These are phyloP conservation scores for Palloptera scutellata DNA, from an alignment of 2,888 invertebrate genomes.

Conservation along the genomic window DNA sequence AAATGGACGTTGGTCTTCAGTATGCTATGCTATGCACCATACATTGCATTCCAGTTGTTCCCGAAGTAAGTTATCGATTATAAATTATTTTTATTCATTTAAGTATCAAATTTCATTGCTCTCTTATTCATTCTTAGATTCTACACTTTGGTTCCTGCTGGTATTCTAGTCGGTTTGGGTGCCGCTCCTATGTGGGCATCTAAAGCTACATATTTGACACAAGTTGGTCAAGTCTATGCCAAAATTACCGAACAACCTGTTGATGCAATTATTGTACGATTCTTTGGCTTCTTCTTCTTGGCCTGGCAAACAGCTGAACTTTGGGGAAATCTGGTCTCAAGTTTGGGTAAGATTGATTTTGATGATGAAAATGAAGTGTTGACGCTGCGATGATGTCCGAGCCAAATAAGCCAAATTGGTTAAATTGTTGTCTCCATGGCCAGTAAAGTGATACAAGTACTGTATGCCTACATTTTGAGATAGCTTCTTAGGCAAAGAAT, in stretches of 20 bases:
- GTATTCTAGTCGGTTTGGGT: slow-evolving; percentile 91
- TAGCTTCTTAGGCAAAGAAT: too few relatives aligned
- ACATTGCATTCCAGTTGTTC: slow-evolving; percentile 93
- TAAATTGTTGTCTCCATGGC: too few relatives aligned
- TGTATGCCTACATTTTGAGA: too few relatives aligned
- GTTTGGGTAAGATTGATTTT: slow-evolving; percentile 66
- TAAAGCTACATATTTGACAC: slow-evolving; percentile 96
- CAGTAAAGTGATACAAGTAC: too few relatives aligned
- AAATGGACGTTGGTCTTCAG: slow-evolving; percentile 95
- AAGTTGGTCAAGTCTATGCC: slow-evolving; percentile 90
- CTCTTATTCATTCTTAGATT: slow-evolving; percentile 67
- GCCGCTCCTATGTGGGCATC: slow-evolving; percentile 99
- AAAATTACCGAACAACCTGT: slow-evolving; percentile 85
- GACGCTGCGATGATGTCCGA: too few relatives aligned
- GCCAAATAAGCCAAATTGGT: too few relatives aligned
- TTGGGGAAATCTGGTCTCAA: slow-evolving; percentile 96
- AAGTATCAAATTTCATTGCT: slow-evolving; percentile 11
- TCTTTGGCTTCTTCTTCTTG: slow-evolving; percentile 98
- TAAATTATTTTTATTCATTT: slow-evolving; percentile 5
- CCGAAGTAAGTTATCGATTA: slow-evolving; percentile 67
- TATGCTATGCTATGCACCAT: slow-evolving; percentile 92
- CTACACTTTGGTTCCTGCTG: slow-evolving; percentile 91
- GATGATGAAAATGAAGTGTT: too few relatives aligned
- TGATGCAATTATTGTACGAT: slow-evolving; percentile 92
- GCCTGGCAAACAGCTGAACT: slow-evolving; percentile 97